Evolutionary conservation across 2,797 vertebrate species (phyloP).

Genomic region (Poeciliopsis paucimaculata): DNA sequence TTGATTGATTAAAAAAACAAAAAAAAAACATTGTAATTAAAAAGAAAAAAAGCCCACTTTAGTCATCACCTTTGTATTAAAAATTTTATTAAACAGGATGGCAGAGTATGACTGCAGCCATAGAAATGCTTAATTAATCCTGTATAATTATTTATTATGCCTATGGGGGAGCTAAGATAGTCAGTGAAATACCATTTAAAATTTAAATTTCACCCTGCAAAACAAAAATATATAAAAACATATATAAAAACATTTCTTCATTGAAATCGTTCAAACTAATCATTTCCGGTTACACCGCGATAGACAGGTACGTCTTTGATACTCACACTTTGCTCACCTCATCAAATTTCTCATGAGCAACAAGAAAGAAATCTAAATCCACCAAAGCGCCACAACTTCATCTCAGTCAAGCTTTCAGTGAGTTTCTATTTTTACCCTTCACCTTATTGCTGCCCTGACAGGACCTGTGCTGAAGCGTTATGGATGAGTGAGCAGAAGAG

Average conservation of each 20-base stretch:
- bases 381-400: neutral
- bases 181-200: neutral
- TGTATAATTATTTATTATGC: neutral
- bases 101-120: neutral
- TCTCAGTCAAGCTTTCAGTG: neutral
- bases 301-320: neutral
- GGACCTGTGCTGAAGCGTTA: conserved; percentile 16
- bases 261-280: neutral
- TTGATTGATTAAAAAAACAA: neutral
- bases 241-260: neutral
- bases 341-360: neutral
- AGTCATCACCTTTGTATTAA: neutral
- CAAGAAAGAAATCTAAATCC: neutral
- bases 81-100: neutral
- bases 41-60: neutral
- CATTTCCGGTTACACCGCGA: neutral
- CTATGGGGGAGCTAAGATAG: neutral
- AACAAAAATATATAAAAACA: neutral
- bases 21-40: neutral
- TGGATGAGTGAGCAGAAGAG: conserved; percentile 33
- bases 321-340: neutral
- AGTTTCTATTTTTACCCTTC: conserved; percentile 14
- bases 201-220: neutral
- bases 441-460: neutral
- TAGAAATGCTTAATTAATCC: neutral